Conservation (phyloP, 2,797 vertebrate species). For the Sebastes iracundus region DNA sequence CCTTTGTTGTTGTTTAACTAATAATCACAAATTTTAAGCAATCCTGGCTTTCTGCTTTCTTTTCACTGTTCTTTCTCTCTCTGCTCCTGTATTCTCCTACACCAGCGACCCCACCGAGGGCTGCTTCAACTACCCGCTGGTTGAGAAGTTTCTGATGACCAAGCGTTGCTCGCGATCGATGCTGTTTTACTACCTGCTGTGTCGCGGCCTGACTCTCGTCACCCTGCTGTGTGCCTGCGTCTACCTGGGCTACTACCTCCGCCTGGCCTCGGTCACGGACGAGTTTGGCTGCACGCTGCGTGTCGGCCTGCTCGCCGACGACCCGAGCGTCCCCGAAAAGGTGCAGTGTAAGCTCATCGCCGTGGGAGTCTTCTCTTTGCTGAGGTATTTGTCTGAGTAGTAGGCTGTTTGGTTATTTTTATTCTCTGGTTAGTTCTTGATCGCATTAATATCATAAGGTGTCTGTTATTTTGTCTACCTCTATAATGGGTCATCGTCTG, state of each 20-base stretch:
- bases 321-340: slow-evolving; percentile 84
- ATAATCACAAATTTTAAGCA: too few species aligned
- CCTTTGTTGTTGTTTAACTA: too few species aligned
- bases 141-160: slow-evolving; percentile 94
- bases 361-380: slow-evolving; percentile 92
- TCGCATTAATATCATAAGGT: not conserved
- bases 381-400: slow-evolving; percentile 77
- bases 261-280: slow-evolving; percentile 88
- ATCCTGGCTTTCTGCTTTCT: not conserved
- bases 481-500: not conserved
- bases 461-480: too few species aligned
- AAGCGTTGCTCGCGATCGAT: slow-evolving; percentile 85
- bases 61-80: not conserved
- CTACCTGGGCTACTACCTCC: slow-evolving; percentile 93
- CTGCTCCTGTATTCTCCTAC: not conserved
- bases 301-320: slow-evolving; percentile 86
- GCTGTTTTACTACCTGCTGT: slow-evolving; percentile 87
- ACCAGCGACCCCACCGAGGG: slow-evolving; percentile 87
- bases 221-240: slow-evolving; percentile 86
- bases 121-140: slow-evolving; percentile 91
- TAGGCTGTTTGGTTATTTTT: not conserved
- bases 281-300: slow-evolving; percentile 91
- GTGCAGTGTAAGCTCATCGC: slow-evolving; percentile 96
- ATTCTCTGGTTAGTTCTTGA: too few species aligned
- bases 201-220: slow-evolving; percentile 84